These are phyloP conservation scores for Phrynocephalus versicolor DNA, from an alignment of 2,113 vertebrate species.

Conservation along the genomic window DNA sequence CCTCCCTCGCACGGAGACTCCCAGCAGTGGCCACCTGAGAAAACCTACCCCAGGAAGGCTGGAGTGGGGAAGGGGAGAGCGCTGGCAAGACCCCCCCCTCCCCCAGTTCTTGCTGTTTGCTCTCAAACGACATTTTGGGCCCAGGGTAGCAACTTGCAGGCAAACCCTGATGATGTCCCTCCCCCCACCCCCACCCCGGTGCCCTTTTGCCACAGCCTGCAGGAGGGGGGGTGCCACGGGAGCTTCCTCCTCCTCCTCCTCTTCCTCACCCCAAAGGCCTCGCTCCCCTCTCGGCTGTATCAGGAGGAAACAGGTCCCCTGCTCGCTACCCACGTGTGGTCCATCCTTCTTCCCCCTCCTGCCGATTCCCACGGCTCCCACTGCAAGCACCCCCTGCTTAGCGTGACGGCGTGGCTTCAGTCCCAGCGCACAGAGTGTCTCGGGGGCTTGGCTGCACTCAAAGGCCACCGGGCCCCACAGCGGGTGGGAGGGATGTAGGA, in stretches of 20 bases:
- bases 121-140: accelerated
- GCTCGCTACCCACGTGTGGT: neutral
- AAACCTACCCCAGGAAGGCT: too few relatives aligned
- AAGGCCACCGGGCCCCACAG: accelerated
- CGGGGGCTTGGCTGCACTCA: accelerated
- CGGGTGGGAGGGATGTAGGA: neutral
- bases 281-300: neutral
- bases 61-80: too few relatives aligned
- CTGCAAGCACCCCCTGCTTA: too few relatives aligned
- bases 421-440: accelerated
- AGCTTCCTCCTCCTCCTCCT: neutral
- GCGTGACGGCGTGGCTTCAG: neutral
- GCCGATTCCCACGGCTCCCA: neutral
- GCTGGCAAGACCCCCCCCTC: too few relatives aligned
- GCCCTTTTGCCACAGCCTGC: neutral
- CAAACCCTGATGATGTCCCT: neutral
- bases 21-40: too few relatives aligned
- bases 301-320: neutral
- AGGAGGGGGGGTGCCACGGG: too few relatives aligned
- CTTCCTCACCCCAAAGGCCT: neutral
- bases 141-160: too few relatives aligned
- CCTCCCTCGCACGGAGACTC: too few relatives aligned
- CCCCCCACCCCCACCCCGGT: too few relatives aligned
- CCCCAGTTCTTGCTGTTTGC: too few relatives aligned
- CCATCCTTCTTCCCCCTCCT: neutral